Evolutionary conservation across 2,797 vertebrate genomes (phyloP).

Genomic region (Melanotaenia pygmaea): DNA sequence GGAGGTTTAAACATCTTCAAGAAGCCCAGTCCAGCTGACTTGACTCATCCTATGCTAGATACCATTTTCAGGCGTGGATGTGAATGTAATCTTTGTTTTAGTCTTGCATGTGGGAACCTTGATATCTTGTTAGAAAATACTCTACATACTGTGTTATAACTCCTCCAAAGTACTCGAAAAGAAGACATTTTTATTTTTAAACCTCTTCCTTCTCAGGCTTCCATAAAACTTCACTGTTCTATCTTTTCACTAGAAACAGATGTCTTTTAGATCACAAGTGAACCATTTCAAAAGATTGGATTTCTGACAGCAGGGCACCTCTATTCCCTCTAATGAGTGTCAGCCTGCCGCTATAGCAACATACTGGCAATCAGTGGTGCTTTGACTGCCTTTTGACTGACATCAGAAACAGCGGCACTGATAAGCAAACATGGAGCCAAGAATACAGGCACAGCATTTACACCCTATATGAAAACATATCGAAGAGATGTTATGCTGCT

Average conservation of each 20-base stretch:
- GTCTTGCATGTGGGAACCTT: neutral
- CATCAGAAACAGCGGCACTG: constrained; percentile 61
- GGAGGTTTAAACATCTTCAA: neutral
- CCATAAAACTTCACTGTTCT: constrained; percentile 18
- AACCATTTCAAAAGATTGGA: constrained; percentile 51
- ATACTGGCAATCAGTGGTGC: constrained; percentile 58
- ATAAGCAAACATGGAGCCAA: constrained; percentile 63
- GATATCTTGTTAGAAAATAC: constrained; percentile 14
- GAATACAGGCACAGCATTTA: constrained; percentile 29
- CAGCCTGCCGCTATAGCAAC: constrained; percentile 58
- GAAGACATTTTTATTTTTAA: constrained; percentile 3
- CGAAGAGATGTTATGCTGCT: constrained; percentile 5
- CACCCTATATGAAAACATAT: constrained; percentile 18
- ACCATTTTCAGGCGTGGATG: neutral
- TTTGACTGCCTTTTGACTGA: constrained; percentile 54
- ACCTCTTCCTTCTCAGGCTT: constrained; percentile 10
- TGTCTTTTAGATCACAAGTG: constrained; percentile 45
- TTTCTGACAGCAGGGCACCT: constrained; percentile 53
- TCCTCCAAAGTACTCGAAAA: constrained; percentile 20
- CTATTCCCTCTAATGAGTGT: constrained; percentile 61
- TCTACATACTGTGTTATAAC: constrained; percentile 4
- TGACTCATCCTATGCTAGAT: neutral
- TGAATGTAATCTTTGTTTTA: neutral
- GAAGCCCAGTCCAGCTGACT: neutral
- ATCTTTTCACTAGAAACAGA: constrained; percentile 56